Percentiles rank a stretch among this genome's conserved stretches.
These are phyloP conservation scores for Trichosurus vulpecula DNA, from an alignment of 2,797 vertebrate species.

Conservation along the genomic window DNA sequence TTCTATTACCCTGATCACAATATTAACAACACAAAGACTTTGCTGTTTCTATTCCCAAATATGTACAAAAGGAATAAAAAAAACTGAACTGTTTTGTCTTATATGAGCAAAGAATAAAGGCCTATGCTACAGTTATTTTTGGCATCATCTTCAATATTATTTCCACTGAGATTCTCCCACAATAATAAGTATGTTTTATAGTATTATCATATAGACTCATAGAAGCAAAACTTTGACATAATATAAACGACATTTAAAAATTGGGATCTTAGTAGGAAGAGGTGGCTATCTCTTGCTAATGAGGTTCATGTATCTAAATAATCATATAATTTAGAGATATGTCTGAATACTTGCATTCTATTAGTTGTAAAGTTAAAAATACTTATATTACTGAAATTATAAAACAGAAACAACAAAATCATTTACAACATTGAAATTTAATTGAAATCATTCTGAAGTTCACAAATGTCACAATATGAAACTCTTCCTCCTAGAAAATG, in stretches of 20 bases:
- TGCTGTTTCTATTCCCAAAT: conserved; percentile 27
- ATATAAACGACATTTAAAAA: conserved; percentile 59
- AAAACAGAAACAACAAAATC: conserved; percentile 55
- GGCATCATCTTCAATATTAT: conserved; percentile 39
- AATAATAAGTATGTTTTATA: conserved; percentile 41
- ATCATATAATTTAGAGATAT: conserved; percentile 27
- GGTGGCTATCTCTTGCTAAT: conserved; percentile 7
- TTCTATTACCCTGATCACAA: conserved; percentile 42
- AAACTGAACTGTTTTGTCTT: conserved; percentile 46
- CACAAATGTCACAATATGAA: conserved; percentile 56
- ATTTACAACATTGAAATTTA: conserved; percentile 37
- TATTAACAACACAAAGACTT: conserved; percentile 34
- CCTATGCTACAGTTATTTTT: background rate
- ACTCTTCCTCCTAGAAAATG: too few species aligned
- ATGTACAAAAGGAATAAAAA: conserved; percentile 32
- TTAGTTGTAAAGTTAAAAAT: conserved; percentile 53
- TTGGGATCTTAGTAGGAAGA: background rate
- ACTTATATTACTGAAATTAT: conserved; percentile 36
- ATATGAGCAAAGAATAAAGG: conserved; percentile 39
- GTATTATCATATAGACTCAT: conserved; percentile 55
- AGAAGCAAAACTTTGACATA: conserved; percentile 33
- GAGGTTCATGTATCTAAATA: background rate
- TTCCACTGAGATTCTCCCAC: conserved; percentile 51
- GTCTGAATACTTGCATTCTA: conserved; percentile 48
- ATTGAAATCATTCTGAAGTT: conserved; percentile 41